phyloP scores from a whole-genome alignment of 64 coral and sea anemone species.

The Porites lutea region DNA sequence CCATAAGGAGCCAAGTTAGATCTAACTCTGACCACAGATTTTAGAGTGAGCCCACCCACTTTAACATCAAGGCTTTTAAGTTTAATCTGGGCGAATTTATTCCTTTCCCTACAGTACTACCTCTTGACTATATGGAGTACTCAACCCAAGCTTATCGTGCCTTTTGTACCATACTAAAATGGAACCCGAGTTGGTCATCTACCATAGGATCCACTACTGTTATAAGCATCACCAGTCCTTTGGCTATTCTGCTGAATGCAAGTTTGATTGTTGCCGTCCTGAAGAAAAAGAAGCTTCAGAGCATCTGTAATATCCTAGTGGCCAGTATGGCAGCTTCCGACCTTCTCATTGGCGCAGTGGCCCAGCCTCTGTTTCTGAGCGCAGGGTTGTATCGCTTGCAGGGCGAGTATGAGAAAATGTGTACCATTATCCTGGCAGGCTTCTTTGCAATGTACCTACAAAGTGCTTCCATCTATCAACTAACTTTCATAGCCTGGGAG shows the following conservation, averaged over 20 bases:
- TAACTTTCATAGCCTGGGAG: neutral
- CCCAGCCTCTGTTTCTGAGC: neutral
- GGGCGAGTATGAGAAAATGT: neutral
- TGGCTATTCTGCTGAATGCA: neutral
- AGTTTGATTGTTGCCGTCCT: neutral
- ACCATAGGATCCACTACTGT: neutral
- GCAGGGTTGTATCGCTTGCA: neutral
- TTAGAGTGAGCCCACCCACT: too few species aligned
- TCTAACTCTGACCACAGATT: too few species aligned
- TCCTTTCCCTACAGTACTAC: neutral
- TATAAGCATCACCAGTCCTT: neutral
- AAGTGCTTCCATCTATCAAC: neutral
- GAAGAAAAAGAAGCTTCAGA: neutral
- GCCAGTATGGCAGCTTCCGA: neutral
- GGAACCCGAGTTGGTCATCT: neutral
- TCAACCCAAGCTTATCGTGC: neutral
- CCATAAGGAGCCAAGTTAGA: too few species aligned
- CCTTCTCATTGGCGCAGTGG: neutral
- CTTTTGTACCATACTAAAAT: neutral
- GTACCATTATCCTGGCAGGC: neutral
- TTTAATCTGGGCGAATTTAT: too few species aligned
- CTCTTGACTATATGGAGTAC: neutral
- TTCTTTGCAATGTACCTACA: neutral
- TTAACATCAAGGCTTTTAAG: too few species aligned
- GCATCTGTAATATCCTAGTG: neutral